phyloP scores from a whole-genome alignment of 2,888 invertebrate species.

The Eugnorisma glareosa region DNA sequence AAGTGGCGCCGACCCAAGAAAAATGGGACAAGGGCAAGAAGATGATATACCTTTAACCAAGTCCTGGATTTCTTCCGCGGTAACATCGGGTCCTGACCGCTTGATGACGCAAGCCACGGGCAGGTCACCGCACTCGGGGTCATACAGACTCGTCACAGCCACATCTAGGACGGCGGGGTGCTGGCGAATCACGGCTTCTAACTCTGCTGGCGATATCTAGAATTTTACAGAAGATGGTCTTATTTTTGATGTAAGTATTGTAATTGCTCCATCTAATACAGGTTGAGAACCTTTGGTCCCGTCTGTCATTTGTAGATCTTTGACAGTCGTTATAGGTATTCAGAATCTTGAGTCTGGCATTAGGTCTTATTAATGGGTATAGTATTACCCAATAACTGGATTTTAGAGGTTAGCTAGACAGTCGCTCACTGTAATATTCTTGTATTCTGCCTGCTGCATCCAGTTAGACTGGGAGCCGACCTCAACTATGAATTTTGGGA shows the following conservation, averaged over 20 bases:
- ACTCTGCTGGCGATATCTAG: conserved; percentile 71
- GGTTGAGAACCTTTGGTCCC: background rate
- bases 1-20: no score
- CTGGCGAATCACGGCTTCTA: conserved; percentile 22
- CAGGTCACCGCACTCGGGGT: conserved; percentile 75
- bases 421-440: background rate
- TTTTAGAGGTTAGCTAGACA: background rate
- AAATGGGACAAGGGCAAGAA: background rate
- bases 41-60: conserved; percentile 78
- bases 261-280: background rate
- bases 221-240: background rate
- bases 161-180: conserved; percentile 42
- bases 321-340: background rate
- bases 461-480: background rate
- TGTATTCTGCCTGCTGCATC: background rate
- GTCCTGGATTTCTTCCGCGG: conserved; percentile 77
- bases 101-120: conserved; percentile 78
- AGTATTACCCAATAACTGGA: background rate
- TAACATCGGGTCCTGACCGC: conserved; percentile 59
- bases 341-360: background rate
- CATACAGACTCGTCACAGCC: conserved; percentile 76
- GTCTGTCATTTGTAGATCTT: background rate
- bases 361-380: background rate
- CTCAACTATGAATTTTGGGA: background rate
- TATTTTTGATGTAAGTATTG: background rate